Conservation (phyloP, 2,888 invertebrate genomes). For the Drosophila borborema region DNA sequence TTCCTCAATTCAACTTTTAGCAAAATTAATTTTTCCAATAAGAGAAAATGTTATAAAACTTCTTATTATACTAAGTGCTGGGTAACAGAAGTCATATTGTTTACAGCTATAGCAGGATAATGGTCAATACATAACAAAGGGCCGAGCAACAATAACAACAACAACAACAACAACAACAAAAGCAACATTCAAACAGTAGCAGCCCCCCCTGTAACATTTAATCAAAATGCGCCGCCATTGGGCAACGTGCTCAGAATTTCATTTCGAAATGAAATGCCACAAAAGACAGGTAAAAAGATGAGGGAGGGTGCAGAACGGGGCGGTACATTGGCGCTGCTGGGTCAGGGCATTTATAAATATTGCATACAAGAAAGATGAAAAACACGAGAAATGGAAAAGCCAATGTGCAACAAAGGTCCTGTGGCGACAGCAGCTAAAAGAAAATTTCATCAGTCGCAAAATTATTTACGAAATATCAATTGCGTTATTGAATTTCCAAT, state of each 20-base stretch:
- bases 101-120: conserved; percentile 15
- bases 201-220: conserved; percentile 15
- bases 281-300: conserved; percentile 10
- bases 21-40: background rate
- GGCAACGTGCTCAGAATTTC: conserved; percentile 74
- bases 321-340: background rate
- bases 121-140: conserved; percentile 38
- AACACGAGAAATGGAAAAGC: conserved; percentile 23
- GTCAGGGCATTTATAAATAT: conserved; percentile 62
- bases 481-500: conserved; percentile 16
- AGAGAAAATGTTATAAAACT: background rate
- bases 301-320: background rate
- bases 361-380: conserved; percentile 55
- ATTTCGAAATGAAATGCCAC: conserved; percentile 68
- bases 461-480: conserved; percentile 6
- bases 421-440: conserved; percentile 10
- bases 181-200: conserved; percentile 40
- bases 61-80: background rate
- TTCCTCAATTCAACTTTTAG: background rate
- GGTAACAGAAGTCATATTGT: conserved; percentile 15
- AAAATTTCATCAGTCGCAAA: background rate
- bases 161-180: conserved; percentile 16
- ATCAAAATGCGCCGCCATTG: conserved; percentile 48
- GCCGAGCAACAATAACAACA: conserved; percentile 17
- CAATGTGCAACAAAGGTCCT: conserved; percentile 33